Percentiles rank a stretch among this genome's conserved stretches.
These are phyloP conservation scores for Miniopterus natalensis DNA, from an alignment of 2,113 vertebrate genomes.

Conservation along the genomic window DNA sequence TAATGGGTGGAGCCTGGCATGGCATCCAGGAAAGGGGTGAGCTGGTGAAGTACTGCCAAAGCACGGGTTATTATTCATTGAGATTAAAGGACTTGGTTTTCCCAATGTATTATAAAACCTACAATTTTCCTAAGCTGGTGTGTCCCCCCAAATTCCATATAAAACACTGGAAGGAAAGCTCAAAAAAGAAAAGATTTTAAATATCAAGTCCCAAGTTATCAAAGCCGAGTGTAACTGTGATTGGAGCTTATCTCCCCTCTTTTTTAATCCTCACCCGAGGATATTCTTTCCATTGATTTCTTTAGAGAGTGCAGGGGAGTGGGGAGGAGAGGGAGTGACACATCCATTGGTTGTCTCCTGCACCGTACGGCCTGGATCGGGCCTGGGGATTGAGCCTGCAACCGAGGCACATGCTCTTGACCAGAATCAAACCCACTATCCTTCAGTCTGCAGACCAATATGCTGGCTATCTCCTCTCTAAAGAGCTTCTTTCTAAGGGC, in stretches of 20 bases:
- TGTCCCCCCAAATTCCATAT: background rate
- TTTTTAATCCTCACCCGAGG: too few species aligned
- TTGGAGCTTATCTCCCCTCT: background rate
- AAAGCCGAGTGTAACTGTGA: background rate
- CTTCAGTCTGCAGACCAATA: too few species aligned
- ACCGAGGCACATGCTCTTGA: too few species aligned
- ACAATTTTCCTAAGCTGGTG: background rate
- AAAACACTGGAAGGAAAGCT: background rate
- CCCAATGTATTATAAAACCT: background rate
- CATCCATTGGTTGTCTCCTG: too few species aligned
- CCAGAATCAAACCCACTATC: too few species aligned
- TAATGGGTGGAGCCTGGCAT: background rate
- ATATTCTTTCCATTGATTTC: too few species aligned
- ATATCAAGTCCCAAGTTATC: background rate
- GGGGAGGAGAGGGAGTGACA: too few species aligned
- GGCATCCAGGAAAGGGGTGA: background rate
- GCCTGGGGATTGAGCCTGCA: too few species aligned
- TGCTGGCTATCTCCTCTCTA: background rate
- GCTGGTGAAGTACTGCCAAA: background rate
- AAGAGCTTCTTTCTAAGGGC: background rate
- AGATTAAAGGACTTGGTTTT: background rate
- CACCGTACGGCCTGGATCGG: too few species aligned
- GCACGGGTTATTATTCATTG: background rate
- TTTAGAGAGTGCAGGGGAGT: too few species aligned
- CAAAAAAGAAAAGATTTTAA: background rate